Evolutionary conservation across 2,113 vertebrate genomes (phyloP), one percentile per base, ranked within the genome.

Genomic region (Corynorhinus townsendii): DNA sequence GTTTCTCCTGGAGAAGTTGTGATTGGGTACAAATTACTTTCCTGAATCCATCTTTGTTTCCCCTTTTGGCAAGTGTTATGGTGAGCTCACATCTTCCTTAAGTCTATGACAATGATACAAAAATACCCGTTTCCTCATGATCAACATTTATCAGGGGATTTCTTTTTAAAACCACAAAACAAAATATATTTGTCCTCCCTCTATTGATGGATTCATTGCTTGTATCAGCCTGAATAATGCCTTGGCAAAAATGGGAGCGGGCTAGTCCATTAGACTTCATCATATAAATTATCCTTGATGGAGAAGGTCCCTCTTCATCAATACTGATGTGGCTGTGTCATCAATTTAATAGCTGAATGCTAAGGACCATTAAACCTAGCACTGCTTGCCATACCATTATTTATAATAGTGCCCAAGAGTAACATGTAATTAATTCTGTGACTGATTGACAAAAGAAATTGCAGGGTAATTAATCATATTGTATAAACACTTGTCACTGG

Each of bases 361-460:
- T 89, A 97, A 96, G 92, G 94, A 16, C 86, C 95, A 93, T 98
- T 97, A 96, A 91, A 81, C 77, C 59, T 43, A 94, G 14, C 66
- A 88, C 71, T 94, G 11, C 94, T 96, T 97, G 93, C 76, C 73
- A 59, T 86, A 84, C 84, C 66, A 62, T 97, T 96, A 73, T 97
- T 93, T 94, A 94, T 90, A 97, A 95, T 52, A 35, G 59, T 89
- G 71, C 92, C 83, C 91, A 73, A 87, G 89, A 97, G 85, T 91
- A 22, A 93, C 80, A 1, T 91, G 54, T 84, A 89, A 96, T 98
- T 97, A 97, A 96, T 56, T 95, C 83, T 1, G 15, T 73, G 62
- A 88, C 62, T 97, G 96, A 97, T 12, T 96, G 97, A 97, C 96
- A 97, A 89, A 94, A 91, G 56, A 94, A 97, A 95, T 56, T 94